Base-by-base conservation (phyloP, 2,888 invertebrate species). In the Amblyteles armatorius region DNA sequence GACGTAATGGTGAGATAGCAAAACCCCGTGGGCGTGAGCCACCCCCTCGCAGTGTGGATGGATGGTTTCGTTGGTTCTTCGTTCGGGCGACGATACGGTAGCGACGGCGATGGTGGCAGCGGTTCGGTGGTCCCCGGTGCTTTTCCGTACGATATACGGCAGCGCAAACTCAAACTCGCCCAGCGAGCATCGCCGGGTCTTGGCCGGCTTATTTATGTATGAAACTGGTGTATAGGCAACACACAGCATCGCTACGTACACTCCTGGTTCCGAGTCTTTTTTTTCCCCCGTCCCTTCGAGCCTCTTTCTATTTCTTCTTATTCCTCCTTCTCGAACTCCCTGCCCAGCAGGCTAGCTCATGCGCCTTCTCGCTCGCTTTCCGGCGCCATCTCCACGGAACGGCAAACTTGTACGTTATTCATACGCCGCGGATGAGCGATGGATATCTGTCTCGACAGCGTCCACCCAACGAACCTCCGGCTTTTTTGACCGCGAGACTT, bases 361-460 rank as follows among this genome's bases (percentile, higher is more conserved):
- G 67, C 22, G 67, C 29, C 40, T 67, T 68, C 67, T 48, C 67
- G 22, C 77, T 77, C 16, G 63, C 29, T 26, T n/a, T 60, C 26
- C 63, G 29, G 29, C 63, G 33, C n/a, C 26, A 16, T 50, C 65
- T 83, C 71, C 73, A 83, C 78, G 86, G 80, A 84, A 86, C 81
- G 79, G 86, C 89, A 81, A 90, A 89, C 88, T 91, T 87, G 86
- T 91, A 88, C 90, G 89, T 90, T 91, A 91, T 91, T 91, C 91
- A 90, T 90, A 89, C 88, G 88, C 87, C 87, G 85, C 74, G 90
- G 87, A 88, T 89, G 90, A 90, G 88, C 88, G 91, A 91, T 90
- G 91, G 90, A 89, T 90, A 89, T 90, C 88, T 88, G 90, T 87
- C 89, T 86, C 69, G 78, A 81, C 83, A 80, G 85, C 87, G 76